Evolutionary conservation across 2,888 invertebrate species (phyloP).

Genomic region (Acanthosepion pharaonis): DNA sequence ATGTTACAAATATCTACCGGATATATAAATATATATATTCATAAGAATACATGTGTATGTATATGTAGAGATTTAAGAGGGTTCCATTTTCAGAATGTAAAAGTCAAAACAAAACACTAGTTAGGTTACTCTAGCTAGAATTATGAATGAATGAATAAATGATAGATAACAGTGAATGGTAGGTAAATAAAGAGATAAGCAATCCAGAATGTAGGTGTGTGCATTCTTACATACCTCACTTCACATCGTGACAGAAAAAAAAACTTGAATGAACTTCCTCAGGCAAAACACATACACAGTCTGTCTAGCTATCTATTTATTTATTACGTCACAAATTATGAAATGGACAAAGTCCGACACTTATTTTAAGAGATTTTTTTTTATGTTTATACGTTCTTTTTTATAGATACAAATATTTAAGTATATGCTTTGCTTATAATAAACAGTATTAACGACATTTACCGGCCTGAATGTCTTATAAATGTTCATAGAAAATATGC

Average conservation of each 20-base stretch:
- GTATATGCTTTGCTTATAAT: too few relatives aligned
- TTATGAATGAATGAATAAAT: constrained; percentile 22
- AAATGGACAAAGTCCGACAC: too few relatives aligned
- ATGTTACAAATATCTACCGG: background rate
- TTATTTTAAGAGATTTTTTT: too few relatives aligned
- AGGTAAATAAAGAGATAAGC: background rate
- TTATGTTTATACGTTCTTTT: too few relatives aligned
- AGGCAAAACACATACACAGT: background rate
- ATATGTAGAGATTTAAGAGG: background rate
- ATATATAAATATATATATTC: background rate
- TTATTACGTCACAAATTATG: too few relatives aligned
- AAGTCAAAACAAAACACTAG: too few relatives aligned
- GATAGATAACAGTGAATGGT: background rate
- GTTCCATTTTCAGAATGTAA: background rate
- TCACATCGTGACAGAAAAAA: background rate
- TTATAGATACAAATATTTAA: too few relatives aligned
- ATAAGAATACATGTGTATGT: too few relatives aligned
- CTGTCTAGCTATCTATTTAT: too few relatives aligned
- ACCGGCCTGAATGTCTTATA: too few relatives aligned
- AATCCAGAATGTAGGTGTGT: background rate
- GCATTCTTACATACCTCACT: background rate
- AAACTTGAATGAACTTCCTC: background rate
- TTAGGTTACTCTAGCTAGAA: background rate
- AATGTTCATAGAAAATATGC: too few relatives aligned
- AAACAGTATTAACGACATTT: too few relatives aligned